Percentiles rank a stretch among this genome's conserved stretches.
phyloP scores from a whole-genome alignment of 2,797 vertebrate species.

The Lagorchestes hirsutus region DNA sequence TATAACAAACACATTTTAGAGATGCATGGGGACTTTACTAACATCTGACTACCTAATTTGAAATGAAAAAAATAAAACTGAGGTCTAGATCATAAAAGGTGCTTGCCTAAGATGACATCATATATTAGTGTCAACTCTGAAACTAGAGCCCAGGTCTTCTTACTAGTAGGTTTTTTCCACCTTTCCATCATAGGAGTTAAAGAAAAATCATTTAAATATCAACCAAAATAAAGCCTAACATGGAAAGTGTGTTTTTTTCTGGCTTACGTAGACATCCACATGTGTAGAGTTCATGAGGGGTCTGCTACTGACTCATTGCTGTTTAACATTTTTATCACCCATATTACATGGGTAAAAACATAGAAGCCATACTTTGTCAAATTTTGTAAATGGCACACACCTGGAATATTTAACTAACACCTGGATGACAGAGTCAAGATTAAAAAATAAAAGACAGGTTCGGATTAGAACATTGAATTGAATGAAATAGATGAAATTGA shows the following conservation, averaged over 20 bases:
- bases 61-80: slow-evolving; percentile 46
- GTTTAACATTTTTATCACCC: not conserved
- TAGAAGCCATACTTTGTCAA: not conserved
- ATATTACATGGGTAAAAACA: not conserved
- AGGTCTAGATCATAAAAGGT: slow-evolving; percentile 26
- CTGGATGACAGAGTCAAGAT: not conserved
- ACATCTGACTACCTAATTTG: slow-evolving; percentile 16
- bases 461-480: not conserved
- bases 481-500: not conserved
- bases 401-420: not conserved
- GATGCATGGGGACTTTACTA: not conserved
- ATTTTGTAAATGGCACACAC: not conserved
- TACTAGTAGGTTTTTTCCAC: not conserved
- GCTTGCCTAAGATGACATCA: not conserved
- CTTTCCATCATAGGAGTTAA: slow-evolving; percentile 27
- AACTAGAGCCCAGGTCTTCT: not conserved
- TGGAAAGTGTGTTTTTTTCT: slow-evolving; percentile 10
- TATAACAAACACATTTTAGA: not conserved
- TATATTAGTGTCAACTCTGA: not conserved
- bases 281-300: not conserved
- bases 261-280: not conserved
- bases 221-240: slow-evolving; percentile 33
- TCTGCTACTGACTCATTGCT: not conserved
- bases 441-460: not conserved
- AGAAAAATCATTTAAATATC: slow-evolving; percentile 35